Base-by-base conservation (phyloP, 1,140 invertebrate genomes). In the Teleopsis dalmanni region DNA sequence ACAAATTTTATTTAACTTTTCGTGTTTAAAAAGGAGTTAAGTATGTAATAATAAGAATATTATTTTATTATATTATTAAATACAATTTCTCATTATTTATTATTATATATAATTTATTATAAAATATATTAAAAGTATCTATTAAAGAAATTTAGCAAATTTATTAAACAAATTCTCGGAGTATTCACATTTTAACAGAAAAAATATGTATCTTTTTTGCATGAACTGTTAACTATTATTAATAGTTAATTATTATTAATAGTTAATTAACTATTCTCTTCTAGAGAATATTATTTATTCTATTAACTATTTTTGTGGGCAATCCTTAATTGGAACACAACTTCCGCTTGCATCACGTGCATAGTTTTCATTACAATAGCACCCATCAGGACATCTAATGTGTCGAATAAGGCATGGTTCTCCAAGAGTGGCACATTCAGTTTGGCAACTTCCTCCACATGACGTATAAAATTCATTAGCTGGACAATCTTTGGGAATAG, bases 391-490 rank as follows among this genome's bases (percentile, higher is more conserved):
- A 38, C 76, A 78, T 11, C 61, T 56, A 1, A 76, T 63, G 47
- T 77, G 74, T 0, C 57, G 25, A 6, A 77, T 74, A 0, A 71
- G 60, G 36, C 76, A 78, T 19, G 71, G 66, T 55, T 69, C 13
- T 0, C 57, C 57, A 8, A 78, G 44, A 13, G 68, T 76, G 11
- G 56, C 57, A 45, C 76, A 78, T 16, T 68, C 69, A 22, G 72
- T 76, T 50, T 77, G 75, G 54, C 77, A 79, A n/a, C 62, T 70
- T 44, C 65, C 57, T 5, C 76, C 77, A 44, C 76, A 78, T 0
- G 58, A 46, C 40, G 60, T 72, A 42, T 60, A 70, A 41, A 73
- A 70, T 51, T 78, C 56, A 41, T 64, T 52, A 0, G 7, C 9
- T 1, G 54, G 47, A 7, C 63, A 66, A 3, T 38, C 16, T 3